Conservation (phyloP, 2,797 vertebrate genomes). For the Gymnothorax javanicus region DNA sequence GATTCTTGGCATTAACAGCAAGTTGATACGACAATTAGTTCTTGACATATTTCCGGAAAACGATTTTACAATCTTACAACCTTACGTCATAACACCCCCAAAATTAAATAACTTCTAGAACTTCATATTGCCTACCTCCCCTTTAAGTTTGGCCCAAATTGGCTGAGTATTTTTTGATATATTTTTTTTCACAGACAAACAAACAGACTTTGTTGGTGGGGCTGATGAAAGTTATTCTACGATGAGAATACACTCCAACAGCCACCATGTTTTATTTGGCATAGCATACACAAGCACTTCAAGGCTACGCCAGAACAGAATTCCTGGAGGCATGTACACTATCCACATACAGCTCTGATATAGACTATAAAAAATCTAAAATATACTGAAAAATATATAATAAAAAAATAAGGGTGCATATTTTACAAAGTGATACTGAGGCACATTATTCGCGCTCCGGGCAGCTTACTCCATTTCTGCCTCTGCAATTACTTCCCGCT, state of each 20-base stretch:
- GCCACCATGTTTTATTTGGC: conserved; percentile 71
- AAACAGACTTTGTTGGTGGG: no score
- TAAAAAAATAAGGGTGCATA: conserved; percentile 57
- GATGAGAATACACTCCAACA: background rate
- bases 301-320: conserved; percentile 30
- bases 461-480: conserved; percentile 48
- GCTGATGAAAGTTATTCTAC: background rate
- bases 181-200: no score
- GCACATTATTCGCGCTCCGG: conserved; percentile 50
- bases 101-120: no score
- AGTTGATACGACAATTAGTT: no score
- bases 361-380: conserved; percentile 67
- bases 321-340: conserved; percentile 64
- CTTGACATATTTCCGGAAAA: no score
- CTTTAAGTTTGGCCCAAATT: no score
- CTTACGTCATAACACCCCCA: no score
- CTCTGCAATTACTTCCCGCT: conserved; percentile 26
- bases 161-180: no score
- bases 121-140: no score
- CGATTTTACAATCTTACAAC: no score
- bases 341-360: conserved; percentile 74
- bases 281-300: conserved; percentile 57
- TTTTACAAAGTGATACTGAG: conserved; percentile 65
- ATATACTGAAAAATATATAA: conserved; percentile 67
- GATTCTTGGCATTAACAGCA: no score